Conservation (phyloP, 2,113 vertebrate genomes). For the Enhydra lutris region DNA sequence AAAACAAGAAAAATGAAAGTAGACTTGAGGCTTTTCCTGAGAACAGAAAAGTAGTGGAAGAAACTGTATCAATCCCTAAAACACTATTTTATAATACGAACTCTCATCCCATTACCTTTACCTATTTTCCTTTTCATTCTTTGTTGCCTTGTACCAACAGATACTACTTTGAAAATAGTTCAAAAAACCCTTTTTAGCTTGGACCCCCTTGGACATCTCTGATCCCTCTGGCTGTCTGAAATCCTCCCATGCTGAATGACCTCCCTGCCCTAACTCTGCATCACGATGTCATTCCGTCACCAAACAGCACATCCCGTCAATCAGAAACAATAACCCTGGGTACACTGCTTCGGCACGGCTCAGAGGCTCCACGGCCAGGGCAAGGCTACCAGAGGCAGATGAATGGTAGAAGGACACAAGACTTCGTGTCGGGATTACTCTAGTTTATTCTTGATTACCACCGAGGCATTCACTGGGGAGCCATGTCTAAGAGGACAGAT, state of each 20-base stretch:
- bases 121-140: constrained; percentile 16
- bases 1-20: constrained; percentile 34
- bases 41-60: neutral
- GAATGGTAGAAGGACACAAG: constrained; percentile 28
- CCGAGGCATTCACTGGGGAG: neutral
- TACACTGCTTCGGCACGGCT: neutral
- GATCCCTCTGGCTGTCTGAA: constrained; percentile 15
- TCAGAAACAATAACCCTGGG: constrained; percentile 51
- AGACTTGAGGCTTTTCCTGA: neutral
- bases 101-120: neutral
- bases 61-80: neutral
- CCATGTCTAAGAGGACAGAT: neutral
- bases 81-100: neutral
- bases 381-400: neutral
- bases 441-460: constrained; percentile 9
- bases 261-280: constrained; percentile 30
- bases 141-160: neutral
- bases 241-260: constrained; percentile 18
- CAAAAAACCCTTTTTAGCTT: neutral
- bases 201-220: neutral
- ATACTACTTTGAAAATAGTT: constrained; percentile 43
- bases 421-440: constrained; percentile 26
- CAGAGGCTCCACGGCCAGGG: neutral
- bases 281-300: constrained; percentile 40
- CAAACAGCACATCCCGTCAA: constrained; percentile 61